A percentile compares a stretch with the other conserved stretches of the same genome.
Conservation (phyloP, 1,140 invertebrate genomes). For the Drosophila ananassae region DNA sequence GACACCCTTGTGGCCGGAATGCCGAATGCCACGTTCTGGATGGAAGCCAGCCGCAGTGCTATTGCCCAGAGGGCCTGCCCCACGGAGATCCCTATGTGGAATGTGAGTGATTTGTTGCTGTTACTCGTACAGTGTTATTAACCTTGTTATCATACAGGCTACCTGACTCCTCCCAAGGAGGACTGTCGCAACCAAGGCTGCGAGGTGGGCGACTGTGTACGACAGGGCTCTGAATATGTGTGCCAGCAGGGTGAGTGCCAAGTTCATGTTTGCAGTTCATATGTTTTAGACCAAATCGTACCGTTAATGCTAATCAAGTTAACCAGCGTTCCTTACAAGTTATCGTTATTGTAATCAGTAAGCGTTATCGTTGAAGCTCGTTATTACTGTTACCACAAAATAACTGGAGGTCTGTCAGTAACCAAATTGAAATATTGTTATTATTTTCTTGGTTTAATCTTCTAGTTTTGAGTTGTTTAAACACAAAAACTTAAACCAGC, state of each 20-base stretch:
- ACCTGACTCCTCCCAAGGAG: slow-evolving; percentile 85
- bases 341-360: slow-evolving; percentile 66
- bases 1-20: slow-evolving; percentile 91
- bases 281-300: slow-evolving; percentile 50
- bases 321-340: slow-evolving; percentile 59
- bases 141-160: slow-evolving; percentile 39
- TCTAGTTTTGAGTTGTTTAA: slow-evolving; percentile 63
- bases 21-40: slow-evolving; percentile 90
- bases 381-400: slow-evolving; percentile 30
- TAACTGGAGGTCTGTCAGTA: slow-evolving; percentile 75
- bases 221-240: slow-evolving; percentile 91
- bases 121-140: not conserved
- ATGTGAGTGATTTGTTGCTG: slow-evolving; percentile 87
- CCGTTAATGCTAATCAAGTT: slow-evolving; percentile 66
- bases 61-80: slow-evolving; percentile 92
- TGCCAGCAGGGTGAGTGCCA: slow-evolving; percentile 90
- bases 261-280: slow-evolving; percentile 19
- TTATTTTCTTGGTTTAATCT: slow-evolving; percentile 63
- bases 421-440: slow-evolving; percentile 58
- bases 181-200: slow-evolving; percentile 93
- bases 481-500: slow-evolving; percentile 55
- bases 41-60: slow-evolving; percentile 89
- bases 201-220: slow-evolving; percentile 92
- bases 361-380: slow-evolving; percentile 64
- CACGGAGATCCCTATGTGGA: slow-evolving; percentile 92